These are phyloP conservation scores for Cairina moschata DNA, from an alignment of 2,113 vertebrate species.

Conservation along the genomic window DNA sequence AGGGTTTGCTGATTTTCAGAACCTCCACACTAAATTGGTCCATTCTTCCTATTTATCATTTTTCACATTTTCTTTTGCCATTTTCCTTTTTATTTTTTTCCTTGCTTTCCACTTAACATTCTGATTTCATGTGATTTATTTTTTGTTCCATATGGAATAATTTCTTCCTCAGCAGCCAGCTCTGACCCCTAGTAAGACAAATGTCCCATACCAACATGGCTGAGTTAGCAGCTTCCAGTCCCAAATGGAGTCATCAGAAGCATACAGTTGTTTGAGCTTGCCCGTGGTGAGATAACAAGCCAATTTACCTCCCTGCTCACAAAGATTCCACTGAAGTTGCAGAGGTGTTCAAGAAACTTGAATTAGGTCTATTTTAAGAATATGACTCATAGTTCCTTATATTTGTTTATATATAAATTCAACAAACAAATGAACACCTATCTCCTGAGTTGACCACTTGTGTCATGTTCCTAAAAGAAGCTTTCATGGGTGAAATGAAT, in stretches of 20 bases:
- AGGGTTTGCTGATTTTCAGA: not conserved
- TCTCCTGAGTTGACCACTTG: not conserved
- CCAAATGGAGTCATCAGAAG: not conserved
- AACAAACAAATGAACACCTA: not conserved
- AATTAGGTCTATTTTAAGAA: not conserved
- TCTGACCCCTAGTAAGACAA: not conserved
- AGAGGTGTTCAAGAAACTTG: not conserved
- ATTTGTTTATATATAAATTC: not conserved
- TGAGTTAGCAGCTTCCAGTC: not conserved
- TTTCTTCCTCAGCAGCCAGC: not conserved
- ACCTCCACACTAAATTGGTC: not conserved
- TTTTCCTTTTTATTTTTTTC: not conserved
- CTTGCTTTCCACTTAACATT: not conserved
- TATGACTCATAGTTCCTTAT: not conserved
- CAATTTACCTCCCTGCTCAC: not conserved
- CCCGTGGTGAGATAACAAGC: not conserved
- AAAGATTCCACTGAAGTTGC: not conserved
- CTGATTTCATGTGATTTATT: not conserved
- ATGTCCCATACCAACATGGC: not conserved
- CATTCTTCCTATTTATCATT: not conserved
- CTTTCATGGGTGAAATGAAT: not conserved
- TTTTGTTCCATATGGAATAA: not conserved
- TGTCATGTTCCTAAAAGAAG: not conserved
- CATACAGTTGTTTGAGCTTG: not conserved
- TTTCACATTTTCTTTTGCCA: not conserved